Percentiles rank a stretch among this genome's conserved stretches.
These are phyloP conservation scores for Gasterosteus aculeatus DNA, from an alignment of 2,113 vertebrate species.

Conservation along the genomic window DNA sequence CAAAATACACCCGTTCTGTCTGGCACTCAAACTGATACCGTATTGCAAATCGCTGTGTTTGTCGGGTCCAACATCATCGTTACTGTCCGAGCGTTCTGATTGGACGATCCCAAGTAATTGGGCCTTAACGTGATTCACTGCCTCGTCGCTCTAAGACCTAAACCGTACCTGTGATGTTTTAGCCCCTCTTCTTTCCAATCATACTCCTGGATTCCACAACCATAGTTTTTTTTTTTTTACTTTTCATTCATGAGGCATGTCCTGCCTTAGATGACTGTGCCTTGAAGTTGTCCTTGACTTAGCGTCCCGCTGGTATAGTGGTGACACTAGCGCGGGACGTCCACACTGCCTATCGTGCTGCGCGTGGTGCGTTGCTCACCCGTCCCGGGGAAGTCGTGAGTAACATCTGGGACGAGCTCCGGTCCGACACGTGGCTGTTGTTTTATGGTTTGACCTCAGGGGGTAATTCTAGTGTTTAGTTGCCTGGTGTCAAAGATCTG, in stretches of 20 bases:
- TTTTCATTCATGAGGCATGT: conserved; percentile 54
- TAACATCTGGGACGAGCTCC: conserved; percentile 50
- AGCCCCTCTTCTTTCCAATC: conserved; percentile 32
- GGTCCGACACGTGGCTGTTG: conserved; percentile 61
- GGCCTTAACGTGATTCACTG: conserved; percentile 82
- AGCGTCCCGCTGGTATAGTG: conserved; percentile 60
- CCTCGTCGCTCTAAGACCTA: conserved; percentile 70
- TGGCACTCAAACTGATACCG: conserved; percentile 54
- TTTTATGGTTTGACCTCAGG: conserved; percentile 82
- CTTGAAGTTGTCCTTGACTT: conserved; percentile 76
- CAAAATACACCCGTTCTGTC: conserved; percentile 50
- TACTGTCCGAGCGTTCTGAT: conserved; percentile 59
- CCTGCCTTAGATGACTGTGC: conserved; percentile 79
- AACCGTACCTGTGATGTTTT: conserved; percentile 46
- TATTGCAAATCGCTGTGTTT: conserved; percentile 56
- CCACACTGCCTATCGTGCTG: conserved; percentile 60
- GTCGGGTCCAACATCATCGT: conserved; percentile 67
- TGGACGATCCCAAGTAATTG: conserved; percentile 64
- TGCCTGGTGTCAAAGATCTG: conserved; percentile 76
- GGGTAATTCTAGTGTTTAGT: conserved; percentile 70
- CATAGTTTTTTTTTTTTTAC: conserved; percentile 36
- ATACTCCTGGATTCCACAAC: conserved; percentile 45
- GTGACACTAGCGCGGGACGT: conserved; percentile 61
- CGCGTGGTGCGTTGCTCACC: conserved; percentile 44
- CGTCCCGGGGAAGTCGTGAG: conserved; percentile 47